Evolutionary conservation across 2,888 invertebrate genomes (phyloP).

Genomic region (Chaetogeoica ovagalla): DNA sequence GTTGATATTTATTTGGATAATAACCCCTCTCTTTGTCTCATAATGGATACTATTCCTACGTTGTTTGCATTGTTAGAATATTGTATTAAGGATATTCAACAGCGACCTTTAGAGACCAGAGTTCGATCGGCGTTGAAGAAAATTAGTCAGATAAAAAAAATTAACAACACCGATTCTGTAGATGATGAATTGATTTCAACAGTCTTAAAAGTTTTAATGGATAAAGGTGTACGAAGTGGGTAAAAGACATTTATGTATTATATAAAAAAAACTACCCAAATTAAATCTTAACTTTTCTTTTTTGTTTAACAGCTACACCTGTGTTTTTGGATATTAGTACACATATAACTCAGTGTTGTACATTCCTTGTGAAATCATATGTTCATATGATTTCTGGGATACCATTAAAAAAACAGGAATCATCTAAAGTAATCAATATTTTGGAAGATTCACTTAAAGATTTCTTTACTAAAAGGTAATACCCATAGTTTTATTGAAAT

Average conservation of each 20-base stretch:
- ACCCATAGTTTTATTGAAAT: not conserved
- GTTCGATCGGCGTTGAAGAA: conserved; percentile 66
- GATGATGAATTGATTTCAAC: conserved; percentile 64
- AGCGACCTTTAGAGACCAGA: conserved; percentile 69
- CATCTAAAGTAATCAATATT: conserved; percentile 14
- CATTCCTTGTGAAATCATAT: conserved; percentile 54
- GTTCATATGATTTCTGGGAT: conserved; percentile 26
- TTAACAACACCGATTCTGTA: conserved; percentile 65
- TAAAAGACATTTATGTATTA: not conserved
- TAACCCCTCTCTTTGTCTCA: conserved; percentile 69
- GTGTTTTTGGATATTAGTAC: conserved; percentile 54
- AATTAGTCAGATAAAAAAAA: conserved; percentile 67
- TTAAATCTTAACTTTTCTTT: not conserved
- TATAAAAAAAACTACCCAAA: not conserved
- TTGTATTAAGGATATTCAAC: conserved; percentile 70
- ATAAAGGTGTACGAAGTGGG: conserved; percentile 54
- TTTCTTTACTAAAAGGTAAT: conserved; percentile 53
- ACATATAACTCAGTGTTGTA: conserved; percentile 54
- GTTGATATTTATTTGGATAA: conserved; percentile 74
- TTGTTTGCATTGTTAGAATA: conserved; percentile 71
- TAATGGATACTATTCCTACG: conserved; percentile 71
- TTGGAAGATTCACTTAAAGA: conserved; percentile 43
- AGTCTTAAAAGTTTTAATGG: conserved; percentile 58
- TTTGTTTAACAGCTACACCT: conserved; percentile 42
- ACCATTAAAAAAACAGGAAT: conserved; percentile 33